Percentiles rank a stretch among this genome's conserved stretches.
Conservation (phyloP, 2,113 vertebrate species). For the Sander lucioperca region DNA sequence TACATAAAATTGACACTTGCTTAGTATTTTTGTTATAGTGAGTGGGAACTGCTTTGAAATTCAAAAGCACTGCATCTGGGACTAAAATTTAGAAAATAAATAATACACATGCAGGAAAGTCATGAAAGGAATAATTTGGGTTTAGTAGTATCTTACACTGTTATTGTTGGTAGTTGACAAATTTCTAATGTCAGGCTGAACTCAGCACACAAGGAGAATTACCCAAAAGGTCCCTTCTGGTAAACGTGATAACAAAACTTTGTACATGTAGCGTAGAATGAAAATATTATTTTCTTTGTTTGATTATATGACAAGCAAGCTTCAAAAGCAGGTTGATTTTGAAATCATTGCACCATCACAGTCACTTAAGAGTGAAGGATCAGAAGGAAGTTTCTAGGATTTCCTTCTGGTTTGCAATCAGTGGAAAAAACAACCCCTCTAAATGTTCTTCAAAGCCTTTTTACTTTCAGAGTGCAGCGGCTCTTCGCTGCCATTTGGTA, state of each 20-base stretch:
- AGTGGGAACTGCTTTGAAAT: background rate
- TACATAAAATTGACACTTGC: background rate
- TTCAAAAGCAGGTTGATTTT: background rate
- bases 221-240: background rate
- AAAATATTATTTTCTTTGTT: background rate
- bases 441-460: conserved; percentile 49
- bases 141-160: too few species aligned
- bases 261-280: background rate
- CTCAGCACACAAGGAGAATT: background rate
- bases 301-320: too few species aligned
- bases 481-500: conserved; percentile 39
- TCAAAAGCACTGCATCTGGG: background rate
- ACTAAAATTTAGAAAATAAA: too few species aligned
- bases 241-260: background rate
- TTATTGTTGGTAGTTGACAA: background rate
- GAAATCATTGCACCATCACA: background rate
- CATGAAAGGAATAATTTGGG: background rate
- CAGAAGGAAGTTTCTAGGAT: background rate
- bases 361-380: background rate
- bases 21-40: background rate
- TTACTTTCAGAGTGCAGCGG: conserved; percentile 37
- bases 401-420: conserved; percentile 5
- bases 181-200: background rate
- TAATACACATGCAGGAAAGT: background rate
- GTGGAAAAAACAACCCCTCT: background rate